Evolutionary conservation across 2,113 vertebrate species (phyloP), one percentile per base, ranked within the genome.

Genomic region (Microcebus jonahi): DNA sequence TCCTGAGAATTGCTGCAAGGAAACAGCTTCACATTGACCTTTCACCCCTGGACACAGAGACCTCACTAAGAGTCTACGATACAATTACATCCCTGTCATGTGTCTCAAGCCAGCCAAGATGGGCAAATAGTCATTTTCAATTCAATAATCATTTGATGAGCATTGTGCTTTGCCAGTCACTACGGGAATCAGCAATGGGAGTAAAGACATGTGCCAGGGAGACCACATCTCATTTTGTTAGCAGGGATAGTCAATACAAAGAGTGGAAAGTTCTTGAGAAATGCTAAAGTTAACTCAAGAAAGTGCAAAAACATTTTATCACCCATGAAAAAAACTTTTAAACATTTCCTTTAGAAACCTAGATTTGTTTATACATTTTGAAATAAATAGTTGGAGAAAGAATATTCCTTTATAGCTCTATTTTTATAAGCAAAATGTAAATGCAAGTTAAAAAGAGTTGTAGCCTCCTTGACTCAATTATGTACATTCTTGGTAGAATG

Each of bases 341-440:
- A 80, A 80, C 13, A 36, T 84, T 96, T 93, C 6, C 48, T 92
- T 84, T 93, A 68, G 68, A 92, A 90, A 76, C 34, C 34, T 91
- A 27, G 6, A 80, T 50, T 88, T 75, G 15, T 76, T 92, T 87
- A 13, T 67, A 39, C 12, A 23, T 83, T 83, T 94, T 87, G 8
- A 75, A 80, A 71, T 71, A 45, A 79, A 68, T 55, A 68, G 4
- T 80, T 1, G 14, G 53, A 59, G 65, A 77, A 73, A 57, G 48
- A 83, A 68, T 70, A 48, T 45, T 5, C 36, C 48, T 34, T 50
- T 86, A 63, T 86, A 92, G 57, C 65, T 88, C 42, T 85, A 8
- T 84, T 94, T 96, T 91, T 76, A 76, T 59, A 93, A 42, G 18
- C 42, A 76, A 95, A 86, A 76, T 39, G 86, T 81, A 71, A 81